phyloP scores from a whole-genome alignment of 2,888 invertebrate genomes.

The Caenorhabditis sulstoni region DNA sequence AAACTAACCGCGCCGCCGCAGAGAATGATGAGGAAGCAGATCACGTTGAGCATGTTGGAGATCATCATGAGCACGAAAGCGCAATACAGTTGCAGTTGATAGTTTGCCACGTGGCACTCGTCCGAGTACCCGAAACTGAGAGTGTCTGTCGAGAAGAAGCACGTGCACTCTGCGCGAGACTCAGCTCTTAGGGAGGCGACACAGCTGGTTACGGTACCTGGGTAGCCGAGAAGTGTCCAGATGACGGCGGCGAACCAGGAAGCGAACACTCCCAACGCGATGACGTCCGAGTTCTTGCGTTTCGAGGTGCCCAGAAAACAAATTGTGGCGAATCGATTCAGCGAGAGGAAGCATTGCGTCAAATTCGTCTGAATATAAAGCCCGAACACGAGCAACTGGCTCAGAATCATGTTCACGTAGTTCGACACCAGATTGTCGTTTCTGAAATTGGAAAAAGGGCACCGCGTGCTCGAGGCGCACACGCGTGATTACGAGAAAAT shows the following conservation, averaged over 20 bases:
- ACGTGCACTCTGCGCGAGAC: constrained; percentile 33
- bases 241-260: constrained; percentile 46
- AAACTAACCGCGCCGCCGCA: constrained; percentile 48
- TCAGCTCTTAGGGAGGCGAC: too few species aligned
- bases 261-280: constrained; percentile 30
- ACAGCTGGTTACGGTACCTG: constrained; percentile 14
- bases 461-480: neutral
- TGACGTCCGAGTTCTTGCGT: constrained; percentile 36
- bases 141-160: constrained; percentile 26
- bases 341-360: constrained; percentile 38
- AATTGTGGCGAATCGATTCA: constrained; percentile 46
- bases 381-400: constrained; percentile 34
- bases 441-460: constrained; percentile 21
- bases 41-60: constrained; percentile 44
- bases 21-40: constrained; percentile 37
- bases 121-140: constrained; percentile 21
- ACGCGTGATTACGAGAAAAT: constrained; percentile 41
- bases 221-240: constrained; percentile 43
- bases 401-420: constrained; percentile 35
- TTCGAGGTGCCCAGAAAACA: constrained; percentile 36
- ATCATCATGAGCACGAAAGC: constrained; percentile 48
- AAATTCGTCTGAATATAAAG: constrained; percentile 43
- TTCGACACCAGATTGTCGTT: constrained; percentile 26
- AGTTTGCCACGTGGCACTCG: constrained; percentile 46
- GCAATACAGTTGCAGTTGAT: constrained; percentile 47